Evolutionary conservation across 1,140 invertebrate species (phyloP), one percentile per base, ranked within the genome.

Genomic region (Oedothorax gibbosus): DNA sequence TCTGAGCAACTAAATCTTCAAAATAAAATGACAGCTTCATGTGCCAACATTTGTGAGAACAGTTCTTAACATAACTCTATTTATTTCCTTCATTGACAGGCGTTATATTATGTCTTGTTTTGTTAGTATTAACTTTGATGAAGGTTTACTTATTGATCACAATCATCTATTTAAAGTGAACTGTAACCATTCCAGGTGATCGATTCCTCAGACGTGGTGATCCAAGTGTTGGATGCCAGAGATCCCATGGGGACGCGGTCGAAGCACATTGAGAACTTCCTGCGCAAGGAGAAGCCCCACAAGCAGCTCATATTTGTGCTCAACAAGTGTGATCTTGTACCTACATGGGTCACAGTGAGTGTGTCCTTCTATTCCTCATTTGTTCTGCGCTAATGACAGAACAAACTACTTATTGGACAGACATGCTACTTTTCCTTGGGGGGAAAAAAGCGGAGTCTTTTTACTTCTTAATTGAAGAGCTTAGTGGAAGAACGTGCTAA

Each of bases 161-260:
- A n/a, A n/a, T n/a, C n/a, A n/a, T n/a, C n/a, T n/a, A n/a, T n/a
- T n/a, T n/a, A n/a, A n/a, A 53, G 66, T 53, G 15, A 7, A 18
- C 0, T 18, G 3, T 49, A 18, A 60, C 56, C 69, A 77, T 77
- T 73, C 71, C 87, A 92, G 91, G 98, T 99, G 11, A 95, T 99
- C 69, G 99, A 99, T 91, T 99, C 98, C 10, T 98, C 98, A 2
- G 98, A 99, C 93, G 97, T 99, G 9, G 90, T 99, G 35, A 90
- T 99, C 15, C 96, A 99, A 92, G 93, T 94, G 7, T 90, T 99
- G 66, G 98, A 99, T 93, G 97, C 97, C 0, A 92, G 98, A 86
- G 96, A 99, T 93, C 97, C 98, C 0, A 92, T 96, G 91, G 98
- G 98, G 7, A 99, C 98, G 2, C 92, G 98, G 84, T 98, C 96